A percentile compares a stretch with the other conserved stretches of the same genome.
These are phyloP conservation scores for Catotricha subobsoleta DNA, from an alignment of 2,888 invertebrate species.

Conservation along the genomic window DNA sequence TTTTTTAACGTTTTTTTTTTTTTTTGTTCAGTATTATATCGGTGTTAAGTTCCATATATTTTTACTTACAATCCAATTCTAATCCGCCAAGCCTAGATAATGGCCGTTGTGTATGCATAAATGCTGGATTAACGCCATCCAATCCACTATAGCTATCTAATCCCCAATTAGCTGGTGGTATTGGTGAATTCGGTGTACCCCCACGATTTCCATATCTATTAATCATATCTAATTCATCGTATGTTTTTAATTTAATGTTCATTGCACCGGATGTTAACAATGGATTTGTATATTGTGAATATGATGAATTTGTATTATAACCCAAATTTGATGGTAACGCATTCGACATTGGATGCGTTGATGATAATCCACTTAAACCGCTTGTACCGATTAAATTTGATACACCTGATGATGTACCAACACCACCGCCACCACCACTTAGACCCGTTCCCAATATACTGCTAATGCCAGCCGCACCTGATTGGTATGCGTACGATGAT, in stretches of 20 bases:
- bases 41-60: neutral
- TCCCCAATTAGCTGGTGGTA: conserved; percentile 41
- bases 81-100: conserved; percentile 33
- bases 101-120: conserved; percentile 40
- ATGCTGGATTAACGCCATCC: conserved; percentile 40
- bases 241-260: conserved; percentile 48
- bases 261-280: conserved; percentile 39
- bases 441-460: conserved; percentile 17
- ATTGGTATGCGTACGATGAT: conserved; percentile 25
- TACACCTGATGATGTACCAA: conserved; percentile 7
- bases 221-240: conserved; percentile 50
- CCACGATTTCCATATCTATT: conserved; percentile 39
- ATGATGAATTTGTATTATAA: conserved; percentile 29
- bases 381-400: conserved; percentile 8
- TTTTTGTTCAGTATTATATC: neutral
- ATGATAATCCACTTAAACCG: conserved; percentile 13
- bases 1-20: neutral
- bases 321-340: conserved; percentile 18
- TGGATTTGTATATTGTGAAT: conserved; percentile 46
- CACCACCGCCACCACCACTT: conserved; percentile 11
- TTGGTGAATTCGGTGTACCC: conserved; percentile 45
- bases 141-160: conserved; percentile 38
- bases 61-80: conserved; percentile 25
- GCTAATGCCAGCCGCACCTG: conserved; percentile 17
- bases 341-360: conserved; percentile 14